phyloP scores from a whole-genome alignment of 1,140 invertebrate species.

The Spodoptera frugiperda region DNA sequence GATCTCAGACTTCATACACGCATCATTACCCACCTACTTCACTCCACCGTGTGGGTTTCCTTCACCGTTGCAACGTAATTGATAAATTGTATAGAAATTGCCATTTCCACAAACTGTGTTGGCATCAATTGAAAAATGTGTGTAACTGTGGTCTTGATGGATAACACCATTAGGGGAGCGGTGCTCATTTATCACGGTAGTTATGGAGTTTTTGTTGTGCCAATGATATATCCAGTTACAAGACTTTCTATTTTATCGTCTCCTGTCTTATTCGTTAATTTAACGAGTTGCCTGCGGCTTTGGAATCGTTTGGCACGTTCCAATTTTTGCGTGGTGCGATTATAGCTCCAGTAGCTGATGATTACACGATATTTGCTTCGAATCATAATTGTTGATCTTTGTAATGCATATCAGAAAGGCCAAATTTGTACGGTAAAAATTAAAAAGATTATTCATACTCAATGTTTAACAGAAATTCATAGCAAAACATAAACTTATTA shows the following conservation, averaged over 20 bases:
- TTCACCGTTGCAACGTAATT: slow-evolving; percentile 32
- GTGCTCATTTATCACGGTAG: slow-evolving; percentile 8
- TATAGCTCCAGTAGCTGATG: no score
- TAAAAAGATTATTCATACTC: no score
- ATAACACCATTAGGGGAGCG: slow-evolving; percentile 16
- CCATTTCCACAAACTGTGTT: slow-evolving; percentile 14
- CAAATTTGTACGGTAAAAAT: no score
- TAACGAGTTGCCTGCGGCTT: slow-evolving; percentile 4
- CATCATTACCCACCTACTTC: slow-evolving; percentile 3
- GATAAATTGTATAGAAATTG: slow-evolving; percentile 38
- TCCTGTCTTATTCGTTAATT: slow-evolving; percentile 4
- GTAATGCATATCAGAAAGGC: no score
- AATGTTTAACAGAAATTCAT: no score
- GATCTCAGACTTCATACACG: background rate
- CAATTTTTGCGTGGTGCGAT: no score
- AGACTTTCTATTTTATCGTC: slow-evolving; percentile 24
- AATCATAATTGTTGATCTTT: no score
- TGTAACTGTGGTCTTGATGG: slow-evolving; percentile 21
- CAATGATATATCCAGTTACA: slow-evolving; percentile 22
- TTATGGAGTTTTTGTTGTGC: slow-evolving; percentile 24
- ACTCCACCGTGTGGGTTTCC: slow-evolving; percentile 19
- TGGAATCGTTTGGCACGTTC: no score
- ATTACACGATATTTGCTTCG: no score
- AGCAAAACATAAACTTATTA: no score
- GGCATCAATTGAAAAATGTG: slow-evolving; percentile 30